These are phyloP conservation scores for Pyrocoelia pectoralis DNA, from an alignment of 2,888 invertebrate species.

Conservation along the genomic window DNA sequence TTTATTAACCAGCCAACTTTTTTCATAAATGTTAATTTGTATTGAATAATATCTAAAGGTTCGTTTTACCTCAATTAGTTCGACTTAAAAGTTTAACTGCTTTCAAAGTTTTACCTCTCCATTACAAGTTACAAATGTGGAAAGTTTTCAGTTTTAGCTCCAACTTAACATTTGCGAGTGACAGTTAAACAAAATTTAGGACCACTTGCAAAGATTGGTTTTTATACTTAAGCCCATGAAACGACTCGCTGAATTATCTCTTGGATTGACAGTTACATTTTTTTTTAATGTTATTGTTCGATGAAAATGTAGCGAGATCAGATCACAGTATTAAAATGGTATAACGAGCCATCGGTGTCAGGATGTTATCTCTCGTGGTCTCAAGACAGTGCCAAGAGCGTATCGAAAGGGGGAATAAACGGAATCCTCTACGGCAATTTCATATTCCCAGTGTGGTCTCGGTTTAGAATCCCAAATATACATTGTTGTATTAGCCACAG, in stretches of 20 bases:
- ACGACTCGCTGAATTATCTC: neutral
- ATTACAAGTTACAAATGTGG: conserved; percentile 35
- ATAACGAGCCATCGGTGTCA: no score
- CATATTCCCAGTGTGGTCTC: no score
- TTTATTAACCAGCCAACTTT: neutral
- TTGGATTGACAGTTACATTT: neutral
- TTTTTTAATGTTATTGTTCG: no score
- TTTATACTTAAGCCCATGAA: conserved; percentile 5
- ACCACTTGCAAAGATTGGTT: conserved; percentile 28
- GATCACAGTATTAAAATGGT: no score
- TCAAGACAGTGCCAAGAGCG: no score
- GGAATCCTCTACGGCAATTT: no score
- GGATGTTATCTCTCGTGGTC: no score
- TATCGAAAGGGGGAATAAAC: no score
- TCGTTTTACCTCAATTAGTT: conserved; percentile 26
- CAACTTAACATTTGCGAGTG: conserved; percentile 30
- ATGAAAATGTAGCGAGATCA: no score
- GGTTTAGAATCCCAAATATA: no score
- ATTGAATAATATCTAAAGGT: conserved; percentile 19
- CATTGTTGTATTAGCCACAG: no score
- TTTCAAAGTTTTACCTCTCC: conserved; percentile 31
- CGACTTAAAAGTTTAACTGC: conserved; percentile 31
- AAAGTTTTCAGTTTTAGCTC: conserved; percentile 34
- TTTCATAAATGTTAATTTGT: conserved; percentile 19
- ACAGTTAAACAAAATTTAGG: conserved; percentile 30